These are phyloP conservation scores for Coregonus clupeaformis DNA, from an alignment of 2,113 vertebrate genomes.

Conservation along the genomic window DNA sequence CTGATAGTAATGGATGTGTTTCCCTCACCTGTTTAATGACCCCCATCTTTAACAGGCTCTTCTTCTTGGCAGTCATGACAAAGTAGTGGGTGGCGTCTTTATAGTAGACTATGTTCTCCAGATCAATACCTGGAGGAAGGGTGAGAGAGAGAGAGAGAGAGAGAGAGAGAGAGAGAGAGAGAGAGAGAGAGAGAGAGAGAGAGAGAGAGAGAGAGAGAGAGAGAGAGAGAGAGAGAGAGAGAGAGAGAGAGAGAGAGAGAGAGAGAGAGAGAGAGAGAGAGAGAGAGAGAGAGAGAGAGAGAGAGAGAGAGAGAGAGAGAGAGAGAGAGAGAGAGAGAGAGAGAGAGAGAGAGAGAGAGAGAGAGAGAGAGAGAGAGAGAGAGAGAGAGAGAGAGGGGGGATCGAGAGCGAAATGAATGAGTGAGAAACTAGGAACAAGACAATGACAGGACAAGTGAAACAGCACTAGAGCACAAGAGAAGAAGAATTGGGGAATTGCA, in stretches of 20 bases:
- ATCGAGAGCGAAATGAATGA: not conserved
- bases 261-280: conserved; percentile 19
- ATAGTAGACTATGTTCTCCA: conserved; percentile 98
- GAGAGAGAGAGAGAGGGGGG: not conserved
- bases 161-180: not conserved
- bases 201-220: not conserved
- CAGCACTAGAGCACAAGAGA: not conserved
- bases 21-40: conserved; percentile 85
- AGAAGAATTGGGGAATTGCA: not conserved
- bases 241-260: not conserved
- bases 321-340: conserved; percentile 2
- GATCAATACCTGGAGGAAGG: conserved; percentile 81
- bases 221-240: conserved; percentile 12
- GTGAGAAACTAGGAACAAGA: not conserved
- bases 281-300: not conserved
- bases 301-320: conserved; percentile 18
- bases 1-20: conserved; percentile 31
- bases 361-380: conserved; percentile 23
- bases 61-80: conserved; percentile 98
- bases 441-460: not conserved
- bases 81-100: conserved; percentile 97
- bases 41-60: conserved; percentile 85
- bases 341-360: conserved; percentile 14
- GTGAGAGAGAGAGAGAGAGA: conserved; percentile 20
- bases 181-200: not conserved